Evolutionary conservation across 2,113 vertebrate genomes (phyloP).

Genomic region (Mixornis gularis): DNA sequence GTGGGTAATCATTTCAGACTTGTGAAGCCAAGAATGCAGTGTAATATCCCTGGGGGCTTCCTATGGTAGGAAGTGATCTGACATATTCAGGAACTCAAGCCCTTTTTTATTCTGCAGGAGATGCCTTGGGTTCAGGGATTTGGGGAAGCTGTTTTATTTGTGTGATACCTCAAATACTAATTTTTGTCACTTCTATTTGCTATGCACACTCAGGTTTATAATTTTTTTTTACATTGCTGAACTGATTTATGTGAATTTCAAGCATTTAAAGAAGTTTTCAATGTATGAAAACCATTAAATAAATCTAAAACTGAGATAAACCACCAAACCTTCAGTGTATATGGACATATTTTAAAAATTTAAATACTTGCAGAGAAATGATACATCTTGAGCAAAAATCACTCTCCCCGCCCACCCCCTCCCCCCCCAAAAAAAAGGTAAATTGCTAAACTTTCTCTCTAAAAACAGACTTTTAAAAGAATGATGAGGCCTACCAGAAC

Average conservation of each 20-base stretch:
- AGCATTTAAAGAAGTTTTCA: background rate
- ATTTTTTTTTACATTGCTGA: background rate
- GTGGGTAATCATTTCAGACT: background rate
- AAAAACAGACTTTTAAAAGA: background rate
- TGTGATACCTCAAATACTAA: background rate
- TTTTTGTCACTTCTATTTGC: background rate
- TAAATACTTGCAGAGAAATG: background rate
- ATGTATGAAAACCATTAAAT: background rate
- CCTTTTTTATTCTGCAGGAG: background rate
- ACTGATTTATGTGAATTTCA: background rate
- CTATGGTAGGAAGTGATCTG: background rate
- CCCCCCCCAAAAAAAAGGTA: accelerated
- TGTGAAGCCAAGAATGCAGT: background rate
- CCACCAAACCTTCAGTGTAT: background rate
- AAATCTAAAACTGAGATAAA: background rate
- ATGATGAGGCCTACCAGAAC: background rate
- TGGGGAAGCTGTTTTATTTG: background rate
- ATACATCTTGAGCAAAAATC: background rate
- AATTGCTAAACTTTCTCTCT: background rate
- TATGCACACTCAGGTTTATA: background rate
- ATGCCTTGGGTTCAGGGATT: background rate
- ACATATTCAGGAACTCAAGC: background rate
- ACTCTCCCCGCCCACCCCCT: no score
- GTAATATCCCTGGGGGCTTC: background rate
- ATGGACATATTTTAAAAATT: background rate